A percentile compares a stretch with the other conserved stretches of the same genome.
Conservation (phyloP, 1,140 invertebrate species). For the Heliconius nattereri region DNA sequence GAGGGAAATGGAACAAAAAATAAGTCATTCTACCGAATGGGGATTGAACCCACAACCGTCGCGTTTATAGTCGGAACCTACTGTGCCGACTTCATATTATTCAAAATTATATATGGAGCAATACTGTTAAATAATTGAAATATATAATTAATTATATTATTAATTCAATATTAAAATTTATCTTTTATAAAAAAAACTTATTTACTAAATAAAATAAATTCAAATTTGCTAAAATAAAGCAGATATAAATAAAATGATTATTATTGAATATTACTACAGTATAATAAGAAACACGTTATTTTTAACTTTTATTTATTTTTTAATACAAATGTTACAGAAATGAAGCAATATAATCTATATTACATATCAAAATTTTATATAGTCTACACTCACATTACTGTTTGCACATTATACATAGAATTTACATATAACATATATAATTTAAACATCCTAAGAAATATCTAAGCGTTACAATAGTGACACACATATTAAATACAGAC, state of each 20-base stretch:
- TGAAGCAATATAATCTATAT: neutral
- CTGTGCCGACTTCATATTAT: neutral
- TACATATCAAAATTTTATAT: neutral
- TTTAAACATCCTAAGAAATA: neutral
- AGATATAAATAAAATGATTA: no score
- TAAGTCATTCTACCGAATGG: neutral
- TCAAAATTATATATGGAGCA: neutral
- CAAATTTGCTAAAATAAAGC: no score
- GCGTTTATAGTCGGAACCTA: neutral
- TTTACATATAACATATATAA: neutral
- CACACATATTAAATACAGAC: neutral
- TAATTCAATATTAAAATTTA: neutral
- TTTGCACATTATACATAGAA: neutral
- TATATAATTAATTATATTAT: neutral
- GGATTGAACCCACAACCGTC: neutral
- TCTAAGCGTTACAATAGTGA: neutral
- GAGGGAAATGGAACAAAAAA: no score
- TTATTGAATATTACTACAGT: neutral
- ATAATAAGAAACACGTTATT: conserved; percentile 4
- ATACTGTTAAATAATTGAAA: neutral
- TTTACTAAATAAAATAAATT: no score
- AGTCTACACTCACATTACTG: neutral
- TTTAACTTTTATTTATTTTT: neutral
- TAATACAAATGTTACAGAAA: neutral
- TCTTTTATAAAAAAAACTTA: no score